Base-by-base conservation (phyloP, 2,888 invertebrate species). In the Empis livida region DNA sequence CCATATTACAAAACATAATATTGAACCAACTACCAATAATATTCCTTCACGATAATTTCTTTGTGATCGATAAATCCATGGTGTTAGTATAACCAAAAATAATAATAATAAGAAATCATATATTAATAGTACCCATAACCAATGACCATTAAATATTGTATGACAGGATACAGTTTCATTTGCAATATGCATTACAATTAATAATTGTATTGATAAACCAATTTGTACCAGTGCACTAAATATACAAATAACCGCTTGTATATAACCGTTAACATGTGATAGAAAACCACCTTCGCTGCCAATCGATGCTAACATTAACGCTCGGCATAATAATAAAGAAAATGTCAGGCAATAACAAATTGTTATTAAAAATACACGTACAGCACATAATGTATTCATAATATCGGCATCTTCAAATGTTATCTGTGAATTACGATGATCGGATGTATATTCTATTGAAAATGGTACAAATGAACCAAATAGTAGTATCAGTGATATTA, bases 21-120 rank as follows among this genome's bases (percentile, higher is more conserved):
- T 62, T 1, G 77, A 73, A 1, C 76, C 76, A 35, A 79, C 68
- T 0, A 71, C 68, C 44, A 76, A 71, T 39, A 76, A 67, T 47
- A 73, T 71, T 1, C 82, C 83, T 60, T 84, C 83, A 10, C 74
- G 73, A 58, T 83, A 82, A 61, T 83, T 83, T 27, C 83, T 69
- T 55, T 78, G 78, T 1, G 79, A 76, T 46, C 75, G 75, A 48
- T 74, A 72, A 48, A 80, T 75, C 57, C 80, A 75, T 2, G 80
- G 82, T 44, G 76, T 73, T 35, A 78, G 63, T 39, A 74, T 65
- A 37, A 80, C 66, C 11, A 81, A 63, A 4, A 76, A 63, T 10
- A 76, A 50, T 10, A 83, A 65, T 4, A 84, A 65, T 48, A 82
- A 70, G 45, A 75, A 71, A 56, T 81, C 78, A 62, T 83, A 84